Evolutionary conservation across 2,797 vertebrate genomes (phyloP).

Genomic region (Syngnathus acus): DNA sequence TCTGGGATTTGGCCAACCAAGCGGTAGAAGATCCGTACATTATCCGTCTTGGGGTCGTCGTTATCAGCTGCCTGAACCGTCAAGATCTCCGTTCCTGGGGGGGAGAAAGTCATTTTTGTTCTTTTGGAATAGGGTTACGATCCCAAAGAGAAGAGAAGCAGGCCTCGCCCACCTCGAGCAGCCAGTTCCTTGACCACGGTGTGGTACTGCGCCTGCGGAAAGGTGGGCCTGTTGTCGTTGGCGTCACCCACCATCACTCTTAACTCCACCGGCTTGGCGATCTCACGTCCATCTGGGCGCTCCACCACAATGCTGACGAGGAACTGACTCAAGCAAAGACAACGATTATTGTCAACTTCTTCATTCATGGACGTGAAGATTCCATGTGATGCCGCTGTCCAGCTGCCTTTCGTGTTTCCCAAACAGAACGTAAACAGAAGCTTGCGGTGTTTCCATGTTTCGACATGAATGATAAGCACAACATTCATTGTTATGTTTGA

Average conservation of each 20-base stretch:
- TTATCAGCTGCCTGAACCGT: constrained; percentile 73
- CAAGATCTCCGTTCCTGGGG: constrained; percentile 74
- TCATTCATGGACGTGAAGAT: background rate
- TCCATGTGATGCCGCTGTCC: background rate
- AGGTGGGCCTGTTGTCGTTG: constrained; percentile 75
- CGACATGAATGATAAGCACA: constrained; percentile 7
- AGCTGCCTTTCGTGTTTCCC: too few relatives aligned
- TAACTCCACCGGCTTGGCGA: constrained; percentile 69
- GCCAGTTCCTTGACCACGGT: constrained; percentile 69
- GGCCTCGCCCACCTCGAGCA: constrained; percentile 44
- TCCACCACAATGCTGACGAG: constrained; percentile 70
- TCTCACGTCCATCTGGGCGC: constrained; percentile 70
- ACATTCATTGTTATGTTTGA: constrained; percentile 21
- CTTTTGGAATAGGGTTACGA: background rate
- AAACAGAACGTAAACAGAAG: constrained; percentile 3
- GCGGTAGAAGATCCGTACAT: constrained; percentile 71
- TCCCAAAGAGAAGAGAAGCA: too few relatives aligned
- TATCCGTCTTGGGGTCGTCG: constrained; percentile 75
- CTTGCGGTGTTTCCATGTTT: constrained; percentile 7
- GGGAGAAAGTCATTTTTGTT: constrained; percentile 5
- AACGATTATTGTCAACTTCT: background rate
- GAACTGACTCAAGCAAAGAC: constrained; percentile 51
- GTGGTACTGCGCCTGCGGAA: constrained; percentile 67
- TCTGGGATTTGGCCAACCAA: constrained; percentile 72
- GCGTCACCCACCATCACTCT: constrained; percentile 73